Percentiles rank a stretch among this genome's conserved stretches.
phyloP scores from a whole-genome alignment of 1,140 invertebrate species.

The Contarinia nasturtii region DNA sequence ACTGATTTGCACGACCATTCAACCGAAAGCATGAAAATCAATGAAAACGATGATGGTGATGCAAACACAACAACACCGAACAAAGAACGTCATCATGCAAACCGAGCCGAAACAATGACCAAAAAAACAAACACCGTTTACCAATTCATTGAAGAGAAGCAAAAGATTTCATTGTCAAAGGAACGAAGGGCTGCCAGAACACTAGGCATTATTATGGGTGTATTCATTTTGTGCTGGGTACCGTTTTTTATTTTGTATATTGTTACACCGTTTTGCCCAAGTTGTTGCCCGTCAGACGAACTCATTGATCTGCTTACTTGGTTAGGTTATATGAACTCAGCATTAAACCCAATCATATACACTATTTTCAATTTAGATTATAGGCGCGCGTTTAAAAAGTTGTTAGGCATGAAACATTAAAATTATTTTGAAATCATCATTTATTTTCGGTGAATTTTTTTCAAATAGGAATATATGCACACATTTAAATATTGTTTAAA shows the following conservation, averaged over 20 bases:
- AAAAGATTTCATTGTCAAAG: slow-evolving; percentile 78
- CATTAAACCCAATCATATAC: slow-evolving; percentile 93
- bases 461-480: no score
- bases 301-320: slow-evolving; percentile 83
- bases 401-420: slow-evolving; percentile 42
- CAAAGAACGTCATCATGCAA: slow-evolving; percentile 5
- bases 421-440: no score
- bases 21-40: slow-evolving; percentile 3
- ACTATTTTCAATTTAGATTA: slow-evolving; percentile 97
- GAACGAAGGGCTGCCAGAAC: slow-evolving; percentile 82
- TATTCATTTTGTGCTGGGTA: slow-evolving; percentile 91
- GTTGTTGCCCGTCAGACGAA: slow-evolving; percentile 57
- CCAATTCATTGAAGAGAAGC: slow-evolving; percentile 84
- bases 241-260: slow-evolving; percentile 94
- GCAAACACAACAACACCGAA: slow-evolving; percentile 6
- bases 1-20: slow-evolving; percentile 31
- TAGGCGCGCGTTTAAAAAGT: slow-evolving; percentile 75
- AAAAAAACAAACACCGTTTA: slow-evolving; percentile 45
- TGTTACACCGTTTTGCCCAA: slow-evolving; percentile 66
- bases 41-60: slow-evolving; percentile 5
- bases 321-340: slow-evolving; percentile 95
- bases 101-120: slow-evolving; percentile 4
- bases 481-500: no score
- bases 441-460: no score
- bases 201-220: slow-evolving; percentile 84